Evolutionary conservation across 2,888 invertebrate species (phyloP), one percentile per base, ranked within the genome.

Genomic region (Xanthostigma xanthostigma): DNA sequence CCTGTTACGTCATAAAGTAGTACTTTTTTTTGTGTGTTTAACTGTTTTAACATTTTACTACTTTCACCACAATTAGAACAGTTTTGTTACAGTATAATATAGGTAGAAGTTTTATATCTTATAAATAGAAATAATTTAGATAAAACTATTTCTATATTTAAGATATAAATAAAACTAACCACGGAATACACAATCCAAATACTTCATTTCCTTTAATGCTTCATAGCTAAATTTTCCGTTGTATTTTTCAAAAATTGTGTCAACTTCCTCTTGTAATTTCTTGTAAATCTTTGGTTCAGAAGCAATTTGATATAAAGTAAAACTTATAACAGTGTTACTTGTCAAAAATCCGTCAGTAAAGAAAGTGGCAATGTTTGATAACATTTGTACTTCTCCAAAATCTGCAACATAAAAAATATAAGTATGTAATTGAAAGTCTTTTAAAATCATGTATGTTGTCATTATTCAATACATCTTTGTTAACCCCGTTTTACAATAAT

Each of bases 291-390:
- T 59, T 0, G 57, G 60, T 54, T 72, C 59, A 6, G 49, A 41
- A 0, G 72, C 70, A 13, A 74, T 52, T 34, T 66, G 60, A 52
- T 64, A 69, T 2, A 64, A 56, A 2, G 63, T 49, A 47, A 64
- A 69, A 40, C 61, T 61, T 38, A 71, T 54, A 0, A 65, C 63
- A 1, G 62, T 59, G 0, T 69, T 66, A n/a, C 68, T 69, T 1
- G 72, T 72, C 54, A 71, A 70, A 53, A 65, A 71, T 2, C 71
- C 72, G 39, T 72, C 73, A 1, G 62, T 44, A 50, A 69, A 70
- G 51, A 69, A 69, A 0, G 70, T 61, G 2, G 68, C 53, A 3
- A 63, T 57, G 38, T 70, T 66, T 0, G 68, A 61, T 1, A 59
- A 48, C 42, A 71, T 53, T 0, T 63, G 58, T 2, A 57, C 56